These are phyloP conservation scores for Candidula unifasciata DNA, from an alignment of 2,888 invertebrate species.

Conservation along the genomic window DNA sequence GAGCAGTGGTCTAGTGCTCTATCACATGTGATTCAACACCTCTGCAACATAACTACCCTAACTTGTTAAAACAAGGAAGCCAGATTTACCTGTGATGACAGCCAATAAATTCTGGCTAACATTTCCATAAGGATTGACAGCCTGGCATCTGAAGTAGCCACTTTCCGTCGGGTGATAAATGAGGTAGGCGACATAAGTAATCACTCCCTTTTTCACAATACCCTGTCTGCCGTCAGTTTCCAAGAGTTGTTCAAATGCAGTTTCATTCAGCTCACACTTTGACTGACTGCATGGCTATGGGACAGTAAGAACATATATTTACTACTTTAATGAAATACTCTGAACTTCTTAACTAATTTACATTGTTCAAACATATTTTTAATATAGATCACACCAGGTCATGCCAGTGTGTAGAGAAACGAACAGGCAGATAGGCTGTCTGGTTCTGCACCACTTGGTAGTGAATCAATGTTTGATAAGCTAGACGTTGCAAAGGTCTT, in stretches of 20 bases:
- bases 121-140: slow-evolving; percentile 23
- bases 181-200: background rate
- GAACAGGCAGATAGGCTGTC: too few species aligned
- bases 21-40: too few species aligned
- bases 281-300: slow-evolving; percentile 12
- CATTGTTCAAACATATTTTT: too few species aligned
- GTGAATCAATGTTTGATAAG: too few species aligned
- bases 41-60: too few species aligned
- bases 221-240: background rate
- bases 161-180: background rate
- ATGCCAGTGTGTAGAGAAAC: too few species aligned
- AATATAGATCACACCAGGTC: too few species aligned
- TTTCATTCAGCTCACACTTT: slow-evolving; percentile 26
- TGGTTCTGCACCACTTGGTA: too few species aligned
- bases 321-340: background rate
- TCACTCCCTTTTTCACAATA: background rate
- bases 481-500: too few species aligned
- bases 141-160: slow-evolving; percentile 35
- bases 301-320: background rate
- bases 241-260: slow-evolving; percentile 8
- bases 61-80: background rate
- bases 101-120: background rate
- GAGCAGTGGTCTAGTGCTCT: too few species aligned
- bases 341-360: too few species aligned
- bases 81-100: slow-evolving; percentile 16